A percentile compares a stretch with the other conserved stretches of the same genome.
Conservation (phyloP, 2,888 invertebrate genomes). For the Microplitis manilae region DNA sequence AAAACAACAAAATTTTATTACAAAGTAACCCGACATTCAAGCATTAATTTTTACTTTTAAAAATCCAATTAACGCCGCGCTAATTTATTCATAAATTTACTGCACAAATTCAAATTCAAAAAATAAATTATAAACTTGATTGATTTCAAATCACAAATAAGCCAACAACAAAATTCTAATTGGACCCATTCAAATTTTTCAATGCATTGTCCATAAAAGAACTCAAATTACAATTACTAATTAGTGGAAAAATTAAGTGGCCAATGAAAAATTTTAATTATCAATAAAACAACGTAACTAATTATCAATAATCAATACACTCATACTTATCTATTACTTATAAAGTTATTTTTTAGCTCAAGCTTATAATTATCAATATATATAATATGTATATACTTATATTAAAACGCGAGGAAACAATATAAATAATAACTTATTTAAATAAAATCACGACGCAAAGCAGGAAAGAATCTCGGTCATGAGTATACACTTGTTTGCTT, state of each 20-base stretch:
- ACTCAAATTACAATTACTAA: neutral
- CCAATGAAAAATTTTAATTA: neutral
- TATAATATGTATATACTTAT: neutral
- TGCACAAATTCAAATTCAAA: neutral
- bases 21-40: neutral
- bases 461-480: slow-evolving; percentile 20
- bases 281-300: neutral
- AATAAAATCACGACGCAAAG: slow-evolving; percentile 23
- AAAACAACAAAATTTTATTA: neutral
- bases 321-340: slow-evolving; percentile 1
- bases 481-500: slow-evolving; percentile 28
- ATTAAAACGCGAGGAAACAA: neutral
- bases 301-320: slow-evolving; percentile 26
- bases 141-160: neutral
- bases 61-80: neutral
- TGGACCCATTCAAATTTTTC: slow-evolving; percentile 11
- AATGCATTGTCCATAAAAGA: neutral
- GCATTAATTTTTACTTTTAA: neutral
- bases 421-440: neutral
- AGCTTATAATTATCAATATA: slow-evolving; percentile 36
- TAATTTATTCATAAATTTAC: neutral
- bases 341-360: slow-evolving; percentile 36
- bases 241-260: neutral
- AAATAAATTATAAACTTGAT: neutral
- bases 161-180: neutral